phyloP scores from a whole-genome alignment of 2,113 vertebrate genomes.

The Tenebrosternarchus preto region DNA sequence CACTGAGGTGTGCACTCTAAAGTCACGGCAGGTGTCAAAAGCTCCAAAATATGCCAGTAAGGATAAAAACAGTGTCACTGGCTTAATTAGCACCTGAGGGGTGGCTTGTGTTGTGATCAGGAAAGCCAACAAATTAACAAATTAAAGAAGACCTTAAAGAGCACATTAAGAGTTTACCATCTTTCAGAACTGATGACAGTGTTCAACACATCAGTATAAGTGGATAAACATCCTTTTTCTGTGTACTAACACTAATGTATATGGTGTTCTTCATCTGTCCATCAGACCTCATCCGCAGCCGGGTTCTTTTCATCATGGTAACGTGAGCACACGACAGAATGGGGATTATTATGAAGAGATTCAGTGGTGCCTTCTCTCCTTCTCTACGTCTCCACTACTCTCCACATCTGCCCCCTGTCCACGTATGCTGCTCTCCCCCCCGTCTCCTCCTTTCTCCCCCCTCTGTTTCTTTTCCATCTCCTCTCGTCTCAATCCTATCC shows the following conservation, averaged over 20 bases:
- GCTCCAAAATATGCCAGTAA: not conserved
- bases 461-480: not conserved
- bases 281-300: conserved; percentile 30
- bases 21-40: conserved; percentile 3
- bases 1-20: conserved; percentile 9
- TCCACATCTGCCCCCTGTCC: not conserved
- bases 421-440: not conserved
- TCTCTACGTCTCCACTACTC: not conserved
- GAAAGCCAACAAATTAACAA: conserved; percentile 19
- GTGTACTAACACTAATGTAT: conserved; percentile 20
- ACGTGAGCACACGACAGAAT: conserved; percentile 11
- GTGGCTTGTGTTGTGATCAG: not conserved
- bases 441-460: not conserved
- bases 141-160: conserved; percentile 18
- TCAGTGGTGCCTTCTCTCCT: not conserved
- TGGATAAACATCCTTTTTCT: conserved; percentile 36
- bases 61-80: not conserved
- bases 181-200: conserved; percentile 24
- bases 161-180: conserved; percentile 29
- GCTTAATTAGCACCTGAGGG: conserved; percentile 17
- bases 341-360: not conserved
- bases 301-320: conserved; percentile 27
- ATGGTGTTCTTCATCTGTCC: conserved; percentile 6
- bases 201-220: conserved; percentile 40
- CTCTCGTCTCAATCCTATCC: not conserved